These are phyloP conservation scores for Meloidogyne floridensis DNA, from an alignment of 1,140 invertebrate species.

Conservation along the genomic window DNA sequence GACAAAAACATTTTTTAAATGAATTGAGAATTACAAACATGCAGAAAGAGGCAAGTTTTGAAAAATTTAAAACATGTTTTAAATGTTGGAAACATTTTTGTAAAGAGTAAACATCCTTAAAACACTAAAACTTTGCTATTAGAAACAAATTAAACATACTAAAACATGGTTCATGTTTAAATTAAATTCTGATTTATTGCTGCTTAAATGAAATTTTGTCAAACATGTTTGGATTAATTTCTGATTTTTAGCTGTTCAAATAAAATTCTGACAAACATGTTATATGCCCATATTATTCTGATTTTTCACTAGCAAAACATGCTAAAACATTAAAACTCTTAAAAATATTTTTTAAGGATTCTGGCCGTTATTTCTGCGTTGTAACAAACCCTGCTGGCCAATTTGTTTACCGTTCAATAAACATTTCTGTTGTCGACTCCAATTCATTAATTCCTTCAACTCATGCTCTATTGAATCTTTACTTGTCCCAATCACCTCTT, in stretches of 20 bases:
- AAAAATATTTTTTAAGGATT: slow-evolving; percentile 15
- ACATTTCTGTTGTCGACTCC: slow-evolving; percentile 29
- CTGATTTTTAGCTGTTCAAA: too few species aligned
- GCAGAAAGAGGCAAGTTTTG: slow-evolving; percentile 17
- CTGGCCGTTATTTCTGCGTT: slow-evolving; percentile 43
- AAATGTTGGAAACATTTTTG: neutral
- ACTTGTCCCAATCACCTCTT: neutral
- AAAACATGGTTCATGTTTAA: too few species aligned
- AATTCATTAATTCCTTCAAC: slow-evolving; percentile 17
- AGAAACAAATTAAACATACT: neutral
- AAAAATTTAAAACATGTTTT: too few species aligned
- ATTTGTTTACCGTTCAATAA: slow-evolving; percentile 38
- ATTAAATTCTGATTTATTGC: too few species aligned
- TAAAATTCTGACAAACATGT: too few species aligned
- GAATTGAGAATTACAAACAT: slow-evolving; percentile 39
- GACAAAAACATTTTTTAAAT: slow-evolving; percentile 31
- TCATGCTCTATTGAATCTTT: neutral
- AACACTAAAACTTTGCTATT: too few species aligned
- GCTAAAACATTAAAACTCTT: too few species aligned
- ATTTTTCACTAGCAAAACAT: too few species aligned
- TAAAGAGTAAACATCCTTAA: neutral
- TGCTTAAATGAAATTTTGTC: too few species aligned
- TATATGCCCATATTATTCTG: too few species aligned
- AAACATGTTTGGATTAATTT: too few species aligned
- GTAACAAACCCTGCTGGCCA: slow-evolving; percentile 42